Evolutionary conservation across 2,888 invertebrate genomes (phyloP), one percentile per base, ranked within the genome.

Genomic region (Tiphia femorata): DNA sequence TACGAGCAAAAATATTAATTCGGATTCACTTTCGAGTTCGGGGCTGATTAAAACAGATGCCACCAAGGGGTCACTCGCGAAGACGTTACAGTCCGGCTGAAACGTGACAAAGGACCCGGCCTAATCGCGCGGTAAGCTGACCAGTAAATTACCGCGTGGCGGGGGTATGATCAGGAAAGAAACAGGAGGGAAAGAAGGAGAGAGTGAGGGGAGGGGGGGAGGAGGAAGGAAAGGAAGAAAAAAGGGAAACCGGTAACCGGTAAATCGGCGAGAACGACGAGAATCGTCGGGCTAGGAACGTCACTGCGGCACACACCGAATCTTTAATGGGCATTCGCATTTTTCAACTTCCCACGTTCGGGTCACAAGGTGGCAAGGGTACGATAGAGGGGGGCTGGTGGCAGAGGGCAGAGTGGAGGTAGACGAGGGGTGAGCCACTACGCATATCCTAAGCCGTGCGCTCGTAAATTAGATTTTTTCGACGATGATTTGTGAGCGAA

Each of bases 401-500:
- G n/a, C n/a, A n/a, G n/a, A n/a, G n/a, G n/a, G n/a, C n/a, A n/a
- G n/a, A n/a, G n/a, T n/a, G n/a, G n/a, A n/a, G n/a, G n/a, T n/a
- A n/a, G n/a, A n/a, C n/a, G n/a, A n/a, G n/a, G n/a, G n/a, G n/a
- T n/a, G 30, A n/a, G 3, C 20, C 19, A 46, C 66, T 61, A 64
- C 61, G 62, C 40, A 55, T 55, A 62, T 62, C 67, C 61, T 69
- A 67, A 74, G 70, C 72, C 71, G 51, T 56, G 67, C 58, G 70
- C 67, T 64, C 75, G 72, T 79, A 79, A 79, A 79, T 78, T 75
- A 77, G 64, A 61, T 67, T 67, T 59, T 58, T 67, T 54, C 68
- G 62, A 62, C 62, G 70, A 77, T 79, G 78, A 79, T 79, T 79
- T 79, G 70, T 67, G 48, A 43, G 21, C 49, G 35, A 29, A 40